A percentile compares a stretch with the other conserved stretches of the same genome.
phyloP scores from a whole-genome alignment of 2,797 vertebrate genomes.

The Enteromius afrohamiltoni region DNA sequence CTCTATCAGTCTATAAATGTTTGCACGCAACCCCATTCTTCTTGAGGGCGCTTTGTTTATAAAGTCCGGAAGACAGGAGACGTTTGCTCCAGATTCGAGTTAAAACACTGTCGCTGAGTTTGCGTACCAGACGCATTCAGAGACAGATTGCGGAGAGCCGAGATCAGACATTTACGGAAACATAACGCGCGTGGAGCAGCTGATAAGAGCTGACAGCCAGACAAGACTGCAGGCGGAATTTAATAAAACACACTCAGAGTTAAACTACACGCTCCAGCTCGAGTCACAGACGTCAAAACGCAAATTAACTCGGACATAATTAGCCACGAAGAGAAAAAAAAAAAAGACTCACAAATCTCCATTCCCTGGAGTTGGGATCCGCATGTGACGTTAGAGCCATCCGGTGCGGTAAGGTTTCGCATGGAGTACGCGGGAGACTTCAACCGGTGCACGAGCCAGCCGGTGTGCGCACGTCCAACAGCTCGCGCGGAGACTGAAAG shows the following conservation, averaged over 20 bases:
- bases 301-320: slow-evolving; percentile 33
- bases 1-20: not conserved
- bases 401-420: slow-evolving; percentile 82
- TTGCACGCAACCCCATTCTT: not conserved
- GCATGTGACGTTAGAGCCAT: slow-evolving; percentile 84
- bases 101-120: slow-evolving; percentile 18
- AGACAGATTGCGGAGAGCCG: slow-evolving; percentile 27
- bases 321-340: slow-evolving; percentile 28
- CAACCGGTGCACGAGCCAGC: slow-evolving; percentile 72
- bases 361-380: slow-evolving; percentile 83
- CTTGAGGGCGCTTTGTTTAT: slow-evolving; percentile 12
- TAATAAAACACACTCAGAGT: slow-evolving; percentile 41
- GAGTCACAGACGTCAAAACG: slow-evolving; percentile 21
- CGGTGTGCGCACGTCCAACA: slow-evolving; percentile 72
- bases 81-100: slow-evolving; percentile 4
- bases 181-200: slow-evolving; percentile 18
- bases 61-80: slow-evolving; percentile 28
- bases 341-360: slow-evolving; percentile 80
- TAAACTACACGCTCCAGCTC: slow-evolving; percentile 17
- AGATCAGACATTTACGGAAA: slow-evolving; percentile 37
- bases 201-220: slow-evolving; percentile 49
- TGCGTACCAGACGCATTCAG: slow-evolving; percentile 10
- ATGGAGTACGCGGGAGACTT: slow-evolving; percentile 75
- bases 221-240: slow-evolving; percentile 40
- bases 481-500: slow-evolving; percentile 62